A percentile compares a stretch with the other conserved stretches of the same genome.
These are phyloP conservation scores for Paramormyrops hopkinsi DNA, from an alignment of 2,797 vertebrate genomes.

Conservation along the genomic window DNA sequence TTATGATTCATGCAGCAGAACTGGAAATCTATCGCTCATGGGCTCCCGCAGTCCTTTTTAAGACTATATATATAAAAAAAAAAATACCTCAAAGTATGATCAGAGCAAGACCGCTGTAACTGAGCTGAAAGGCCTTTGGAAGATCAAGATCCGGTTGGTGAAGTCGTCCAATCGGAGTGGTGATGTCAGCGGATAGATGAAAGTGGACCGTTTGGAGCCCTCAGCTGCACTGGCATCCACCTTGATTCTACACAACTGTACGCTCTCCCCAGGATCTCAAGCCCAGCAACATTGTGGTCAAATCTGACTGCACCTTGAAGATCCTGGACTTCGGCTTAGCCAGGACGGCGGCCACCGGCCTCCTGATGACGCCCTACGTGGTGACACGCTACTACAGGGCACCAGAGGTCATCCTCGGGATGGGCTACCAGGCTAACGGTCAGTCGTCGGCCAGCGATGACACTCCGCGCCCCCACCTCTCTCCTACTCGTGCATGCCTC, in stretches of 20 bases:
- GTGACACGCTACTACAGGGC: constrained; percentile 97
- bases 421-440: constrained; percentile 99
- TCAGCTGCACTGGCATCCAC: background rate
- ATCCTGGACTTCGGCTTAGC: constrained; percentile 97
- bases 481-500: constrained; percentile 47
- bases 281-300: constrained; percentile 97
- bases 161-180: background rate
- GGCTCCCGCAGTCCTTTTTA: background rate
- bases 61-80: background rate
- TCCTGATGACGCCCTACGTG: constrained; percentile 97
- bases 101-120: background rate
- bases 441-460: constrained; percentile 46
- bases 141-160: background rate
- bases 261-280: constrained; percentile 78
- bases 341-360: constrained; percentile 90
- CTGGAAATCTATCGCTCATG: background rate
- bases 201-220: background rate
- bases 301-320: constrained; percentile 98
- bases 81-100: background rate
- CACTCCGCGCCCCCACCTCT: background rate
- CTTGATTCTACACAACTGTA: background rate
- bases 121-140: background rate
- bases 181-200: background rate
- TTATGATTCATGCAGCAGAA: background rate
- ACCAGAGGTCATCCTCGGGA: constrained; percentile 94